These are phyloP conservation scores for Oedothorax gibbosus DNA, from an alignment of 1,140 invertebrate species.

Conservation along the genomic window DNA sequence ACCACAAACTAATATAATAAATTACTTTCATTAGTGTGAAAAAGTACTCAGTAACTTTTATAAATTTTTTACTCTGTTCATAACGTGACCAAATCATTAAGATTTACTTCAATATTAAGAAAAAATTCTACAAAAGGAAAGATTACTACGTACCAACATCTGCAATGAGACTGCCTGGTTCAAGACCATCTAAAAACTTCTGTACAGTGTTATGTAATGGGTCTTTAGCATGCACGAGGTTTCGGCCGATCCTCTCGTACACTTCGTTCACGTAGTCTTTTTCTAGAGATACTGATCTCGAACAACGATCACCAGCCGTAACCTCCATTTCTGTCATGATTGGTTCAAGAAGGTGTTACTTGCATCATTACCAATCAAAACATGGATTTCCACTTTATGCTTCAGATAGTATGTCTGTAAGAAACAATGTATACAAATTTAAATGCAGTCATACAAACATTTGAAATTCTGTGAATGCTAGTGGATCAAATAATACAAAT, in stretches of 20 bases:
- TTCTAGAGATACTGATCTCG: slow-evolving; percentile 85
- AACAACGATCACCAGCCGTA: slow-evolving; percentile 73
- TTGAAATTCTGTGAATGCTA: too few species aligned
- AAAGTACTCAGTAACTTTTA: too few species aligned
- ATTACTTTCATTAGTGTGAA: too few species aligned
- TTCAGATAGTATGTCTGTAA: too few species aligned
- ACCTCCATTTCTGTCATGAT: neutral
- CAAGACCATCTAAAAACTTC: slow-evolving; percentile 85
- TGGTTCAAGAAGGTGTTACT: neutral
- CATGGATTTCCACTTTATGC: too few species aligned
- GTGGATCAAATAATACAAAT: too few species aligned
- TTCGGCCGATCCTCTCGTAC: slow-evolving; percentile 77
- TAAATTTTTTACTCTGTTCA: too few species aligned
- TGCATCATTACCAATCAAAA: too few species aligned
- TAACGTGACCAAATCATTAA: neutral
- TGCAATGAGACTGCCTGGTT: slow-evolving; percentile 90
- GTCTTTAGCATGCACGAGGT: neutral
- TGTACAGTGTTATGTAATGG: slow-evolving; percentile 72
- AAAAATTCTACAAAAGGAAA: neutral
- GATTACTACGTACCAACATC: slow-evolving; percentile 77
- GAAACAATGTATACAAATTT: too few species aligned
- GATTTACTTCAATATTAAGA: neutral
- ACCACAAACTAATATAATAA: too few species aligned
- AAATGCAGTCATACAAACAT: too few species aligned
- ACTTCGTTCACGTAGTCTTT: slow-evolving; percentile 94